Conservation (phyloP, 2,888 invertebrate species). For the Didymodactylos carnosus region DNA sequence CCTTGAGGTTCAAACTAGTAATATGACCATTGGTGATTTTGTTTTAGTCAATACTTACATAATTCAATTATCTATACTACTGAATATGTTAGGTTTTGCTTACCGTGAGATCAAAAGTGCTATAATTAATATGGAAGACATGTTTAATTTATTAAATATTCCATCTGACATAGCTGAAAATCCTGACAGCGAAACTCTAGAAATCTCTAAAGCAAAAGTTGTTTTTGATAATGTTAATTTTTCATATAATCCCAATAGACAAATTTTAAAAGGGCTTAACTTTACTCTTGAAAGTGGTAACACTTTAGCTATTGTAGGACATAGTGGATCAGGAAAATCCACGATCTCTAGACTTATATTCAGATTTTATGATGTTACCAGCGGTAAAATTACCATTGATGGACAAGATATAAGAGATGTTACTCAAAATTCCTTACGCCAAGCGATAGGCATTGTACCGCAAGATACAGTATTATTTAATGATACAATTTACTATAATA, state of each 20-base stretch:
- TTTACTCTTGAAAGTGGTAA: slow-evolving; percentile 73
- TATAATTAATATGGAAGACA: too few species aligned
- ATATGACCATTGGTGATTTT: too few species aligned
- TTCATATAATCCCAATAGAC: slow-evolving; percentile 63
- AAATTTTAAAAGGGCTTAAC: slow-evolving; percentile 58
- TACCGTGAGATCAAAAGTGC: too few species aligned
- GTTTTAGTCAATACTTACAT: too few species aligned
- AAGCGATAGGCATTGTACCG: slow-evolving; percentile 66
- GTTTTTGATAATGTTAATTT: slow-evolving; percentile 73
- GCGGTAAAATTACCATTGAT: slow-evolving; percentile 61
- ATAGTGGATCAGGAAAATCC: slow-evolving; percentile 89
- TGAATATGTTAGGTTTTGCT: too few species aligned
- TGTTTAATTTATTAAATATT: too few species aligned
- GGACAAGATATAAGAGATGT: slow-evolving; percentile 61
- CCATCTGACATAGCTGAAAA: too few species aligned
- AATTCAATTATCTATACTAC: too few species aligned
- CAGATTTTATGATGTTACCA: slow-evolving; percentile 75
- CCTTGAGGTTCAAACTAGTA: too few species aligned
- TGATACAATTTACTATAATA: slow-evolving; percentile 71
- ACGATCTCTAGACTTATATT: slow-evolving; percentile 76
- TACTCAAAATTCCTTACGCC: slow-evolving; percentile 59
- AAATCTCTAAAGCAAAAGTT: too few species aligned
- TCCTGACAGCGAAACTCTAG: too few species aligned
- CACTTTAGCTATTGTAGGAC: slow-evolving; percentile 89
- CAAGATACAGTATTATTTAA: slow-evolving; percentile 94